Evolutionary conservation across 2,797 vertebrate genomes (phyloP).

Genomic region (Oreochromis grahami): DNA sequence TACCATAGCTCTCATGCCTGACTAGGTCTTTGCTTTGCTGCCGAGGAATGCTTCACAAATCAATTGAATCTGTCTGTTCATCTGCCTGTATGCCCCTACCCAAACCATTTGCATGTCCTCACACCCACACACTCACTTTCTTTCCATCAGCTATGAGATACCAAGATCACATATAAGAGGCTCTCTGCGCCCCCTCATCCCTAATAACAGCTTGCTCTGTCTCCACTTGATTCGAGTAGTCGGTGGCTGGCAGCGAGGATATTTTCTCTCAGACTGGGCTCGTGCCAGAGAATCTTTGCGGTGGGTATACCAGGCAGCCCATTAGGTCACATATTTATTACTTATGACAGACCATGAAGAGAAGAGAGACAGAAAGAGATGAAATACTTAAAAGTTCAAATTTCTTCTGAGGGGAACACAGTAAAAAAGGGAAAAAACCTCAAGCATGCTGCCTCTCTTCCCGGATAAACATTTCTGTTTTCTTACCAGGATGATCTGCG

Average conservation of each 20-base stretch:
- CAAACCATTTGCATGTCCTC: conserved; percentile 45
- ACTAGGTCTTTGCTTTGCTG: neutral
- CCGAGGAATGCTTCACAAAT: conserved; percentile 31
- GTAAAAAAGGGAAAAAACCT: neutral
- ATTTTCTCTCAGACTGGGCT: conserved; percentile 37
- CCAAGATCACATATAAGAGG: conserved; percentile 51
- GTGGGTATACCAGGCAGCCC: conserved; percentile 32
- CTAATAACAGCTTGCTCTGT: conserved; percentile 38
- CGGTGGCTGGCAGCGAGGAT: conserved; percentile 26
- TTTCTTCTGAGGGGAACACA: neutral
- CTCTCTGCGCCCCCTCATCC: conserved; percentile 55
- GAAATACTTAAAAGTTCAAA: neutral
- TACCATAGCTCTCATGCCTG: neutral
- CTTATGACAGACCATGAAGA: conserved; percentile 13
- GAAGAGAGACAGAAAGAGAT: neutral
- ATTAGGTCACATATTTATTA: conserved; percentile 49
- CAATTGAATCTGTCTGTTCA: conserved; percentile 32
- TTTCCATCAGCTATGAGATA: conserved; percentile 40
- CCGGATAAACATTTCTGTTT: neutral
- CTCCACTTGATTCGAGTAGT: conserved; percentile 45
- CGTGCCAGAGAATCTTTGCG: conserved; percentile 29
- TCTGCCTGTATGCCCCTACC: conserved; percentile 20
- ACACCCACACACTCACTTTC: conserved; percentile 47
- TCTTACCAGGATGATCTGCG: neutral
- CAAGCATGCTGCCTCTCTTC: neutral